Evolutionary conservation across 2,888 invertebrate genomes (phyloP).

Genomic region (Gandaritis pyraliata): DNA sequence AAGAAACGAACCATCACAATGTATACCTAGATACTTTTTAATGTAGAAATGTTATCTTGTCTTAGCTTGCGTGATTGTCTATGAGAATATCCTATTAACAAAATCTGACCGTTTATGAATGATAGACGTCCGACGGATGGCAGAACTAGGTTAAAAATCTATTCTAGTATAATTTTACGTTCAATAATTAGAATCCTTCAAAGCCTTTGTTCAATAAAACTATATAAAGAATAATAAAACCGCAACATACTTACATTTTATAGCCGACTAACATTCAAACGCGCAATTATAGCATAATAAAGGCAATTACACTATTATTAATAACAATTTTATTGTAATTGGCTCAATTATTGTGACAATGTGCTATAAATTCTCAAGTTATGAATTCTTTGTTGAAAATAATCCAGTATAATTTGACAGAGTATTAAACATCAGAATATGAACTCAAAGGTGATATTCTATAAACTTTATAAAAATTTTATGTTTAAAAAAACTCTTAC

Average conservation of each 20-base stretch:
- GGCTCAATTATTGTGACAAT: slow-evolving; percentile 35
- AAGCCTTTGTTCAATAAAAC: slow-evolving; percentile 1
- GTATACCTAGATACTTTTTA: no score
- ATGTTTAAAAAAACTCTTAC: no score
- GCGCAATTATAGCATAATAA: slow-evolving; percentile 26
- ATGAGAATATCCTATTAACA: no score
- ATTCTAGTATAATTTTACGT: no score
- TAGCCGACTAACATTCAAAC: slow-evolving; percentile 15
- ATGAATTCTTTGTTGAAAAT: slow-evolving; percentile 31
- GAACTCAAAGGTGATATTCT: no score
- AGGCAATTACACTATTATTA: slow-evolving; percentile 25
- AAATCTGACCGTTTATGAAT: no score
- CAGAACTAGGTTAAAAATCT: no score
- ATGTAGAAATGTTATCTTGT: no score
- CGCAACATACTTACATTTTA: slow-evolving; percentile 14
- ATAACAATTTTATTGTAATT: slow-evolving; percentile 26
- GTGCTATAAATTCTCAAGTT: slow-evolving; percentile 35
- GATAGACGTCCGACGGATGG: no score
- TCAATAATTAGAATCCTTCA: neutral
- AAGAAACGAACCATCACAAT: no score
- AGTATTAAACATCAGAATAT: slow-evolving; percentile 10
- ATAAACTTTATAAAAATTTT: no score
- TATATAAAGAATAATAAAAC: slow-evolving; percentile 11
- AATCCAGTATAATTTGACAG: slow-evolving; percentile 16
- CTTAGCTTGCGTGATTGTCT: no score